phyloP scores from a whole-genome alignment of 2,113 vertebrate species.

The Urocitellus parryii region DNA sequence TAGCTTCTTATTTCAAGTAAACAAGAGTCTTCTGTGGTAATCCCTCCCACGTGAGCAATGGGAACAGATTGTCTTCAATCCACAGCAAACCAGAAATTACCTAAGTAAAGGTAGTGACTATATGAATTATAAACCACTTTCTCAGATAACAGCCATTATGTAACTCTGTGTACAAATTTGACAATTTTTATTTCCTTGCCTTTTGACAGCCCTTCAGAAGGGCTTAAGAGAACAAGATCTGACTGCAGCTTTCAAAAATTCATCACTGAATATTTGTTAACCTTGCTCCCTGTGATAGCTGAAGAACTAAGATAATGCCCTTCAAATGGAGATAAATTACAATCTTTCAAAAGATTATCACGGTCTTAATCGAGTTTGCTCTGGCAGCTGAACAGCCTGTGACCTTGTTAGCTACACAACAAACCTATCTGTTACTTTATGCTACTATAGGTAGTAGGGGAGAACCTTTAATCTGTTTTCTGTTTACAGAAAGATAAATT shows the following conservation, averaged over 20 bases:
- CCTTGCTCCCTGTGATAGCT: conserved; percentile 85
- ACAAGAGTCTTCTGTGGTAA: conserved; percentile 76
- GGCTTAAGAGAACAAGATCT: conserved; percentile 84
- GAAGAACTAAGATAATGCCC: conserved; percentile 88
- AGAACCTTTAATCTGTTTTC: conserved; percentile 56
- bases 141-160: conserved; percentile 85
- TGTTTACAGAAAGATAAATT: conserved; percentile 14
- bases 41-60: conserved; percentile 81
- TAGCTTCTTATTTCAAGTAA: conserved; percentile 71
- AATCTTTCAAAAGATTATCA: conserved; percentile 90
- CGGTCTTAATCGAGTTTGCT: conserved; percentile 88
- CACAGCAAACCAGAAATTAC: conserved; percentile 81
- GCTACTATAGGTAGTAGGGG: conserved; percentile 36
- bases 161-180: conserved; percentile 84
- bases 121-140: conserved; percentile 85
- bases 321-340: conserved; percentile 90
- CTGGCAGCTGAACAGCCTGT: conserved; percentile 85
- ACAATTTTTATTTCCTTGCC: conserved; percentile 82
- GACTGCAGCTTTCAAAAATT: conserved; percentile 89
- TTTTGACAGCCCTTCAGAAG: conserved; percentile 83
- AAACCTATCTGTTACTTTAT: conserved; percentile 80
- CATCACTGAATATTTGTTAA: conserved; percentile 89
- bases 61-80: conserved; percentile 78
- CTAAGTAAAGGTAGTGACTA: conserved; percentile 83
- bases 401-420: conserved; percentile 87